A percentile compares a stretch with the other conserved stretches of the same genome.
Evolutionary conservation across 1,140 invertebrate species (phyloP).

Genomic region (Anastrepha ludens): DNA sequence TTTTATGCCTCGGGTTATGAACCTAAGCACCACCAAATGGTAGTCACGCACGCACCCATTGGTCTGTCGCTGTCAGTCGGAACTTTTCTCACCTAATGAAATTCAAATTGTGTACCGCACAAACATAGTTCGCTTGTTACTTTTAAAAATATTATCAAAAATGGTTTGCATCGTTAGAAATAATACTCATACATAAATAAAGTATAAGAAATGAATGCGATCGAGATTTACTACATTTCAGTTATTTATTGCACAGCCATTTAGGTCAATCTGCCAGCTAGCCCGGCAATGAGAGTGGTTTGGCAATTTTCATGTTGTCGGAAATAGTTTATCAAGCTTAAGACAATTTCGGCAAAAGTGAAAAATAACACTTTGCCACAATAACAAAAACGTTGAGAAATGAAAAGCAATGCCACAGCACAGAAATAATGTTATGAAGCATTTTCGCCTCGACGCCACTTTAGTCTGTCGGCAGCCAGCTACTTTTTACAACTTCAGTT

Average conservation of each 20-base stretch:
- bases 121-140: neutral
- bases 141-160: neutral
- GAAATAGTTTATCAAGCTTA: conserved; percentile 37
- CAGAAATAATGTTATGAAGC: neutral
- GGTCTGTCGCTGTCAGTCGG: too few relatives aligned
- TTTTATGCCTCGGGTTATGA: too few relatives aligned
- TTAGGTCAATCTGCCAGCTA: conserved; percentile 10
- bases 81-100: too few relatives aligned
- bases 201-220: neutral
- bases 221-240: conserved; percentile 3
- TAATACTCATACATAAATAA: neutral
- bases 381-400: neutral
- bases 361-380: conserved; percentile 25
- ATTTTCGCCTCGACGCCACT: conserved; percentile 8
- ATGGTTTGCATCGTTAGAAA: neutral
- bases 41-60: too few relatives aligned
- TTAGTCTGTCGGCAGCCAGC: neutral
- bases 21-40: too few relatives aligned
- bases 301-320: conserved; percentile 23
- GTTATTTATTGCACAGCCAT: conserved; percentile 28
- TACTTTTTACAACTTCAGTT: neutral
- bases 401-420: conserved; percentile 27
- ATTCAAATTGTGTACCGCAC: neutral
- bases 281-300: neutral
- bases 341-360: neutral